Percentiles rank a stretch among this genome's conserved stretches.
These are phyloP conservation scores for Harpegnathos saltator DNA, from an alignment of 1,140 invertebrate species.

Conservation along the genomic window DNA sequence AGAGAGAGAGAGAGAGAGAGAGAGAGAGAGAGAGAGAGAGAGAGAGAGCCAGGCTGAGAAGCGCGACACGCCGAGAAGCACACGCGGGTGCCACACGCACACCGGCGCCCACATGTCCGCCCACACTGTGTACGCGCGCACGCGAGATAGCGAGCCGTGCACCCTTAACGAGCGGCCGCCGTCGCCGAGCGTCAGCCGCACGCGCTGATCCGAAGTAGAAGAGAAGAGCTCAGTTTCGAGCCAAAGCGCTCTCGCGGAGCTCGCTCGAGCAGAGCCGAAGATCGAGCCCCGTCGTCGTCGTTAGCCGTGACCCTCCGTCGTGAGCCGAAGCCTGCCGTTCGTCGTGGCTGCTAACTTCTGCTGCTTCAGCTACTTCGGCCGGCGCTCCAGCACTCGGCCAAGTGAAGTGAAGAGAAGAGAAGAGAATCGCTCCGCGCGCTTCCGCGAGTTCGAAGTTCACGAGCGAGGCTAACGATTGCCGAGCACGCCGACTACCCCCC, in stretches of 20 bases:
- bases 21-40: neutral
- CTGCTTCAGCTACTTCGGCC: too few species aligned
- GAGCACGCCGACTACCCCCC: neutral
- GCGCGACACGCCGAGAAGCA: neutral
- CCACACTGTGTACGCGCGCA: constrained; percentile 65
- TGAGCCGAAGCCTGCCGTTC: neutral
- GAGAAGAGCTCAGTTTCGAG: neutral
- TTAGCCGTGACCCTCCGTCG: neutral
- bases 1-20: neutral
- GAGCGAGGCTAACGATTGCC: constrained; percentile 37
- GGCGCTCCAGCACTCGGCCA: neutral
- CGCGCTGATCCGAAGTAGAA: constrained; percentile 24
- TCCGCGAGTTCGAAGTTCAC: neutral
- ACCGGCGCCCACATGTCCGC: constrained; percentile 67
- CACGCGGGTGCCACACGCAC: constrained; percentile 40
- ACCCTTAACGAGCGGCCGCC: constrained; percentile 57
- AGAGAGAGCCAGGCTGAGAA: too few species aligned
- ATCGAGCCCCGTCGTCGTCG: constrained; percentile 2
- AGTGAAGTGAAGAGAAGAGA: too few species aligned
- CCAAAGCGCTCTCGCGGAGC: neutral
- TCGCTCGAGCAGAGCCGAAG: neutral
- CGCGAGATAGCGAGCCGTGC: constrained; percentile 69
- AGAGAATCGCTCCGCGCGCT: neutral
- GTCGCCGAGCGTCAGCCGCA: constrained; percentile 16
- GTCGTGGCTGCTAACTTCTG: neutral